Percentiles rank a stretch among this genome's conserved stretches.
These are phyloP conservation scores for Dendrolimus pini DNA, from an alignment of 2,888 invertebrate species.

Conservation along the genomic window DNA sequence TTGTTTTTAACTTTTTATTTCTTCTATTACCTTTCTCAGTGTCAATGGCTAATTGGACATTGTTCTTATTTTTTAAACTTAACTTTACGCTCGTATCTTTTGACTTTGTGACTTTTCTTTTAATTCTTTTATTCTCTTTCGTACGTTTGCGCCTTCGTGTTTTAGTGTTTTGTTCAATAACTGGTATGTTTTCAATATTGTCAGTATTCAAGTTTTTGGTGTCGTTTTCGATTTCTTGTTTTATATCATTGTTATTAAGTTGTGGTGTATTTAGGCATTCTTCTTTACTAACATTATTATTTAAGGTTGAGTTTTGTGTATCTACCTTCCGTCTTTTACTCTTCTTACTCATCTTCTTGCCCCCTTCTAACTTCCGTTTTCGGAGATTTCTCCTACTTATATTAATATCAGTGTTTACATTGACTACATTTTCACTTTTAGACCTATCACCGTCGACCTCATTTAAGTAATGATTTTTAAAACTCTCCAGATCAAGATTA, in stretches of 20 bases:
- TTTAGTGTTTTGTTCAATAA: too few species aligned
- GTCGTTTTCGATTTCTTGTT: too few species aligned
- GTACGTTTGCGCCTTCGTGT: too few species aligned
- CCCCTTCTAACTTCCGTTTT: not conserved
- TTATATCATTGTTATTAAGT: too few species aligned
- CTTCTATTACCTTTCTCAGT: conserved; percentile 11
- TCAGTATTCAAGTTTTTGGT: too few species aligned
- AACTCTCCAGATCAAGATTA: conserved; percentile 47
- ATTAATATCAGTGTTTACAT: too few species aligned
- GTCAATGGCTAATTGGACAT: conserved; percentile 14
- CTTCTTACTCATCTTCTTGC: too few species aligned
- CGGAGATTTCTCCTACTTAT: not conserved
- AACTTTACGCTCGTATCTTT: not conserved
- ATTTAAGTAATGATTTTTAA: conserved; percentile 47
- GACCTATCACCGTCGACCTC: conserved; percentile 33
- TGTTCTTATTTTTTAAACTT: conserved; percentile 6
- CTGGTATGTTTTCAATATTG: too few species aligned
- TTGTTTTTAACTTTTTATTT: conserved; percentile 17
- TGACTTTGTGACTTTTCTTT: not conserved
- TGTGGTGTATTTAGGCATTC: too few species aligned
- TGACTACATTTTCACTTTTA: conserved; percentile 1
- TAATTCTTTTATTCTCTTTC: not conserved
- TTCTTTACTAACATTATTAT: too few species aligned
- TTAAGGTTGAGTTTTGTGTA: too few species aligned
- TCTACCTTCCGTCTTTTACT: too few species aligned